Conservation (phyloP, 2,113 vertebrate species). For the Bos javanicus region DNA sequence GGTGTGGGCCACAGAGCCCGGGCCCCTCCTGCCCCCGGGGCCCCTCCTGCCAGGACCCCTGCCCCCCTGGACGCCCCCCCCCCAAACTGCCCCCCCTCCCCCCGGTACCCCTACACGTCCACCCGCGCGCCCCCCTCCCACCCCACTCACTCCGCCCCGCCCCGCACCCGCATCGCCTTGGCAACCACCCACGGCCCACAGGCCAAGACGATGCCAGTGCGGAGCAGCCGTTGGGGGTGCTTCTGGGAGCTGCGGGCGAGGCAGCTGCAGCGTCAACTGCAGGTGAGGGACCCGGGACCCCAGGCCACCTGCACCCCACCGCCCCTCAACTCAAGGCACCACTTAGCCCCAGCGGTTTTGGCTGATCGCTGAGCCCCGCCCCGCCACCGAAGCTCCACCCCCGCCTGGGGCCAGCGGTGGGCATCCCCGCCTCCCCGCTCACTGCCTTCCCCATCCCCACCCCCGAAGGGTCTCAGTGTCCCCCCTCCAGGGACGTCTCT, state of each 20-base stretch:
- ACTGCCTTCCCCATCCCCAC: neutral
- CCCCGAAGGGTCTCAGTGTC: neutral
- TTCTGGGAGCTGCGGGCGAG: conserved; percentile 47
- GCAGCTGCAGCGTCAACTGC: conserved; percentile 72
- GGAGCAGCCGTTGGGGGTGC: neutral
- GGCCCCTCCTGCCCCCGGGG: neutral
- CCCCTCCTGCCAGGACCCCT: neutral
- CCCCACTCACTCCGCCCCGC: no score
- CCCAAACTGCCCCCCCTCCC: neutral
- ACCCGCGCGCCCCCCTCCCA: accelerated
- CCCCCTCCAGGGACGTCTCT: neutral
- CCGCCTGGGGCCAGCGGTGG: neutral
- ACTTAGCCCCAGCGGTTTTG: neutral
- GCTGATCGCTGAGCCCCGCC: neutral
- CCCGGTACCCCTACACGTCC: accelerated
- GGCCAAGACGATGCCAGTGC: neutral
- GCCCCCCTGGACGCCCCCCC: no score
- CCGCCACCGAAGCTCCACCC: neutral
- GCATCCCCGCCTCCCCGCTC: neutral
- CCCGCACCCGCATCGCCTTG: neutral
- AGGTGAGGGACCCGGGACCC: conserved; percentile 46
- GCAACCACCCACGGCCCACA: neutral
- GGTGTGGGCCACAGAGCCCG: neutral
- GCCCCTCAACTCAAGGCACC: neutral
- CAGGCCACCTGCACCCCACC: neutral